Conservation (phyloP, 2,113 vertebrate genomes). For the Heliornis fulica region DNA sequence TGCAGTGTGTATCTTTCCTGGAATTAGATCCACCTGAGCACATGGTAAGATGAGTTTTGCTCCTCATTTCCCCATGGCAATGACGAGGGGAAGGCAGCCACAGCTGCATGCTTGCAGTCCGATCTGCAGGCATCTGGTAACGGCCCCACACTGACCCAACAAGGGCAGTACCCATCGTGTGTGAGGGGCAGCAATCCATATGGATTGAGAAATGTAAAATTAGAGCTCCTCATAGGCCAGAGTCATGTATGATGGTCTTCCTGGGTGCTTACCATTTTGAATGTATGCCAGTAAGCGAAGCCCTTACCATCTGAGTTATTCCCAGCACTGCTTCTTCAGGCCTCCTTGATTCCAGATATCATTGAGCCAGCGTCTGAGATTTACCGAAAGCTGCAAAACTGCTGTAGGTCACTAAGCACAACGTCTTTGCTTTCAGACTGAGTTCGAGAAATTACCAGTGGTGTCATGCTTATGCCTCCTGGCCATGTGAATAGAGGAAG, state of each 20-base stretch:
- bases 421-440: background rate
- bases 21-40: background rate
- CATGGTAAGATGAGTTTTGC: background rate
- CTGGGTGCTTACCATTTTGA: background rate
- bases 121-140: accelerated
- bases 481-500: constrained; percentile 23
- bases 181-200: background rate
- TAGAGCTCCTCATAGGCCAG: background rate
- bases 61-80: background rate
- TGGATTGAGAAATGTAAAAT: background rate
- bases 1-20: background rate
- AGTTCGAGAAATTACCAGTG: constrained; percentile 22
- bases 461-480: background rate
- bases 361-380: background rate
- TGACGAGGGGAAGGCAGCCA: background rate
- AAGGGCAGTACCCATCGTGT: background rate
- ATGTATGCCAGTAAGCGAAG: background rate
- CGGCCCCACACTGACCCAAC: accelerated
- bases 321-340: background rate
- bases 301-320: background rate
- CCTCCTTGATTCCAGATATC: background rate
- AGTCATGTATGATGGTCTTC: background rate
- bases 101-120: accelerated
- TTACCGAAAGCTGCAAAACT: background rate
- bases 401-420: background rate